Conservation (phyloP, 35 echinoderm and acorn worm species). For the Anneissia japonica region DNA sequence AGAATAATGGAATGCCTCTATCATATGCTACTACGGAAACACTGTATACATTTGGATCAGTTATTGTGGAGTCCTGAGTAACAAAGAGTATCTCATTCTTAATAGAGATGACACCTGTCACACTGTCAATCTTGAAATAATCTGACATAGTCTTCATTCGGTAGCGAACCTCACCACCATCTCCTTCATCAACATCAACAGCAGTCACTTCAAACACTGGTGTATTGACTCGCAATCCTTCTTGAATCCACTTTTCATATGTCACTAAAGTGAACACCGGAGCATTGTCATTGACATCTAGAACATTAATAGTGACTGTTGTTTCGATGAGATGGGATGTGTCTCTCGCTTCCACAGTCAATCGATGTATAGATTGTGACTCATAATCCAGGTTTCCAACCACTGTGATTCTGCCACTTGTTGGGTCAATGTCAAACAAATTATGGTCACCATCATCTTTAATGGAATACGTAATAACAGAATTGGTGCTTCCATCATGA, state of each 20-base stretch:
- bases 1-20: constrained; percentile 62
- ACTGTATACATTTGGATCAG: constrained; percentile 65
- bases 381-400: constrained; percentile 58
- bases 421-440: constrained; percentile 47
- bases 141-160: constrained; percentile 55
- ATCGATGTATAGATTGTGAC: constrained; percentile 14
- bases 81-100: constrained; percentile 48
- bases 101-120: constrained; percentile 46
- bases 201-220: constrained; percentile 52
- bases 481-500: constrained; percentile 46
- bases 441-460: constrained; percentile 1
- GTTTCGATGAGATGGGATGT: constrained; percentile 43
- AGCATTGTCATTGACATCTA: constrained; percentile 83
- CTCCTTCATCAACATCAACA: constrained; percentile 49
- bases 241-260: constrained; percentile 34
- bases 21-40: constrained; percentile 72
- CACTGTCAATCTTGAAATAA: constrained; percentile 46
- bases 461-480: constrained; percentile 30
- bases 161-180: constrained; percentile 49
- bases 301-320: constrained; percentile 52
- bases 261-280: constrained; percentile 40
- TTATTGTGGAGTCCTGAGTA: background rate
- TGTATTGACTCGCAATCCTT: constrained; percentile 35
- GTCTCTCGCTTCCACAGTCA: constrained; percentile 55
- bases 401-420: constrained; percentile 58